Evolutionary conservation across 2,888 invertebrate genomes (phyloP), one percentile per base, ranked within the genome.

Genomic region (Pseudococcus viburni): DNA sequence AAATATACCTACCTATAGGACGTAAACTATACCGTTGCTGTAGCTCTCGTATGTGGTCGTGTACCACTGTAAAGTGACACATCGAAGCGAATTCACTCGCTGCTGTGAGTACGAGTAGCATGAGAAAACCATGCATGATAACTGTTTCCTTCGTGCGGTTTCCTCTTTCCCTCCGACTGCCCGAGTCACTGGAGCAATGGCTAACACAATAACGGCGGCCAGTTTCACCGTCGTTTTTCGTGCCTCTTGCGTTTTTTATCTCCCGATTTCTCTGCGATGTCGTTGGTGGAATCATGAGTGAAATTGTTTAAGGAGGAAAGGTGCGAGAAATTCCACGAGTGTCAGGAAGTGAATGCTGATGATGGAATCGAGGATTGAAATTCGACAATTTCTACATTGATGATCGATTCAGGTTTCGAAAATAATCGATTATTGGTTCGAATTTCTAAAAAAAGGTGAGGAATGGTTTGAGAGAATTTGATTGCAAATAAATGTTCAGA

Each of bases 71-170:
- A 42, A 22, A 64, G 6, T 22, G 64, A 64, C 64, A 22, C 22
- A 64, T 22, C 19, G 64, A 64, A 12, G 64, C 19, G 64, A 64
- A 64, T 64, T 64, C 22, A 11, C 64, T 64, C 22, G 22, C 22
- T 19, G 22, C 64, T 64, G 55, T 42, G 42, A 6, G 26, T 33
- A 33, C 5, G 22, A 64, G 64, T 64, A 22, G 64, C 64, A 64
- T 64, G 64, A 64, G 64, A 64, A 64, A 64, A 64, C 64, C 22
- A 64, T 64, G 22, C 64, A 1, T 22, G 64, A 64, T 64, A 64
- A 64, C 64, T 64, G 64, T 64, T 64, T 64, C 64, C 64, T 64
- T 64, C 64, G 64, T 64, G 64, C 64, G 64, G 64, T 64, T 64
- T 64, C 64, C 64, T 22, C 19, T 64, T 64, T 2, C 12, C 11